Percentiles rank a stretch among this genome's conserved stretches.
Conservation (phyloP, 2,797 vertebrate species). For the Sphenodon punctatus region DNA sequence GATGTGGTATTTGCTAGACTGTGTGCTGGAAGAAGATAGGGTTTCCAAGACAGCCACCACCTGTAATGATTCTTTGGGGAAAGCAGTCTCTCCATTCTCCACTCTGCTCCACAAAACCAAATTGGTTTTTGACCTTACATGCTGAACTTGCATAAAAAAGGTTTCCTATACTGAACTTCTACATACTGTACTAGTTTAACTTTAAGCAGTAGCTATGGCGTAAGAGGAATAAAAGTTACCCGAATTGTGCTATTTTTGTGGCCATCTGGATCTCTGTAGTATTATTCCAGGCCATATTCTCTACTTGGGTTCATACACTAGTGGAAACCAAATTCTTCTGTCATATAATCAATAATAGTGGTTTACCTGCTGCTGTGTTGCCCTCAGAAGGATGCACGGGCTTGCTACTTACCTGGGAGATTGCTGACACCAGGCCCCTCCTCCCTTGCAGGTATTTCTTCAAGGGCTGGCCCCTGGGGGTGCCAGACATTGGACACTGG, state of each 20-base stretch:
- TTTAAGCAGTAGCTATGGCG: neutral
- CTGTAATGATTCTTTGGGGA: neutral
- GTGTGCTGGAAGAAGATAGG: neutral
- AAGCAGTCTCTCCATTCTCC: neutral
- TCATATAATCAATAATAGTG: neutral
- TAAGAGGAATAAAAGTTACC: neutral
- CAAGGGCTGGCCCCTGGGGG: too few species aligned
- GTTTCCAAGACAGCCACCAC: neutral
- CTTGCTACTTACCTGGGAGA: too few species aligned
- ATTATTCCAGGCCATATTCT: neutral
- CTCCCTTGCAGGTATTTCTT: too few species aligned
- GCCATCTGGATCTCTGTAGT: neutral
- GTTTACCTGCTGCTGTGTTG: too few species aligned
- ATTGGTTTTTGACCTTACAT: too few species aligned
- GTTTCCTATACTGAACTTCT: neutral
- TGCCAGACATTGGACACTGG: too few species aligned
- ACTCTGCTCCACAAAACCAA: too few species aligned
- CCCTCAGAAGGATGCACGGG: too few species aligned
- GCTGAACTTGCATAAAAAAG: too few species aligned
- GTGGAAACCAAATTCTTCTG: neutral
- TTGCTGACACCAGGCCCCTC: too few species aligned
- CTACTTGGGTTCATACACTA: neutral
- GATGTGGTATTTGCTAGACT: neutral
- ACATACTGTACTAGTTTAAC: neutral
- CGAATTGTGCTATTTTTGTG: too few species aligned